These are phyloP conservation scores for Entomyzon cyanotis DNA, from an alignment of 2,113 vertebrate species.

Conservation along the genomic window DNA sequence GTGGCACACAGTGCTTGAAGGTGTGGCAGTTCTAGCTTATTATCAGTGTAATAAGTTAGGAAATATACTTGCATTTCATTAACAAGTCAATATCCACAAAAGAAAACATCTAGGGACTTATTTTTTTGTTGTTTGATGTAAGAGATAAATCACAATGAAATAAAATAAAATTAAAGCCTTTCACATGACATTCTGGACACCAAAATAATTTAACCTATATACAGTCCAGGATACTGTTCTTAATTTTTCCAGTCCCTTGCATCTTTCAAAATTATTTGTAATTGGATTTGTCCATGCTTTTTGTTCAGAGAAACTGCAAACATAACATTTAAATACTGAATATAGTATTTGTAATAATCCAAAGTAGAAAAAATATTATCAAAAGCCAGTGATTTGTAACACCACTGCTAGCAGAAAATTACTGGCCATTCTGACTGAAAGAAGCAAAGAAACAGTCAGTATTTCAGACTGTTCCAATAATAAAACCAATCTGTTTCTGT, in stretches of 20 bases:
- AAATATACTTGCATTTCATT: not conserved
- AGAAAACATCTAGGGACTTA: not conserved
- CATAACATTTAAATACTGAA: not conserved
- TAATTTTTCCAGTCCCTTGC: not conserved
- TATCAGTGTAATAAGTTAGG: not conserved
- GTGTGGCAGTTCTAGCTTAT: accelerated
- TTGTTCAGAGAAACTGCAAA: not conserved
- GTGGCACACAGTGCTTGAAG: not conserved
- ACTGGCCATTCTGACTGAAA: not conserved
- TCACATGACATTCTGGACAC: not conserved
- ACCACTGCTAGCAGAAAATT: not conserved
- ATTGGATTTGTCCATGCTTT: not conserved
- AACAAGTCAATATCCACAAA: not conserved
- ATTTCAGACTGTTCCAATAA: not conserved
- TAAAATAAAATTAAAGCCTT: not conserved
- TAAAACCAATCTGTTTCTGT: not conserved
- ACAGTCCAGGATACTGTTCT: not conserved
- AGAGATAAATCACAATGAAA: not conserved
- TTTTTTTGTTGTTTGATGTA: not conserved
- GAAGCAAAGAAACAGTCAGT: not conserved
- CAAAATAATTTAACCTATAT: not conserved
- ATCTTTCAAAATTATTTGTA: not conserved
- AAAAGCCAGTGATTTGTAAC: not conserved
- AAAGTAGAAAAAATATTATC: not conserved
- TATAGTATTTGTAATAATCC: not conserved